A percentile compares a stretch with the other conserved stretches of the same genome.
Conservation (phyloP, 2,113 vertebrate genomes). For the Cettia cetti region DNA sequence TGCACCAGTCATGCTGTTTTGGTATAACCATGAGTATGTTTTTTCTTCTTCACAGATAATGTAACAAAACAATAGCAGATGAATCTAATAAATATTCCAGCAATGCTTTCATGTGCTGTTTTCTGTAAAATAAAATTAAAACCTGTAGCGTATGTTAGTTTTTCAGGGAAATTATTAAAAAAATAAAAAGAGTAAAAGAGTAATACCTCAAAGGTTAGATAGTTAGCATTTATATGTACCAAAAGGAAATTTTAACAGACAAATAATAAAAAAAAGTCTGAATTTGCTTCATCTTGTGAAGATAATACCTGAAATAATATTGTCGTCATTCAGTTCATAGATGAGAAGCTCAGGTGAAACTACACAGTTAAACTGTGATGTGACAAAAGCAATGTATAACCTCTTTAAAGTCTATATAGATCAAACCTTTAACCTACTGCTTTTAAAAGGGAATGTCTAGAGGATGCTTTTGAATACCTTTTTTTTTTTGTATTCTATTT, state of each 20-base stretch:
- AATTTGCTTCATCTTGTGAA: not conserved
- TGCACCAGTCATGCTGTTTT: not conserved
- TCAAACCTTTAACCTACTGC: conserved; percentile 46
- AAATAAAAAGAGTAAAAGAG: not conserved
- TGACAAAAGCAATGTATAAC: conserved; percentile 23
- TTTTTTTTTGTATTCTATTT: conserved; percentile 52
- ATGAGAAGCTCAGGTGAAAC: conserved; percentile 39
- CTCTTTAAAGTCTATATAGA: conserved; percentile 59
- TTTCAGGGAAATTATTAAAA: not conserved
- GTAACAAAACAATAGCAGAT: not conserved
- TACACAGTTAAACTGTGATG: conserved; percentile 2
- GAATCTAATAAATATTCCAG: not conserved
- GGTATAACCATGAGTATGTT: not conserved
- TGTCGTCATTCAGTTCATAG: conserved; percentile 30
- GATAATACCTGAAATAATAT: not conserved
- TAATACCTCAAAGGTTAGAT: not conserved
- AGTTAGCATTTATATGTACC: not conserved
- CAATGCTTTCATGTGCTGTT: conserved; percentile 8
- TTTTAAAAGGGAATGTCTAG: conserved; percentile 43
- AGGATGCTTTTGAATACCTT: conserved; percentile 38
- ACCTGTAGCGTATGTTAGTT: not conserved
- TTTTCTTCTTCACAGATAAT: not conserved
- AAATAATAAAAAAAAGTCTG: not conserved
- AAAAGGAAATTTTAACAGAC: not conserved
- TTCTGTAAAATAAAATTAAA: conserved; percentile 20